These are phyloP conservation scores for Philopotamus ludificatus DNA, from an alignment of 1,140 invertebrate genomes.

Conservation along the genomic window DNA sequence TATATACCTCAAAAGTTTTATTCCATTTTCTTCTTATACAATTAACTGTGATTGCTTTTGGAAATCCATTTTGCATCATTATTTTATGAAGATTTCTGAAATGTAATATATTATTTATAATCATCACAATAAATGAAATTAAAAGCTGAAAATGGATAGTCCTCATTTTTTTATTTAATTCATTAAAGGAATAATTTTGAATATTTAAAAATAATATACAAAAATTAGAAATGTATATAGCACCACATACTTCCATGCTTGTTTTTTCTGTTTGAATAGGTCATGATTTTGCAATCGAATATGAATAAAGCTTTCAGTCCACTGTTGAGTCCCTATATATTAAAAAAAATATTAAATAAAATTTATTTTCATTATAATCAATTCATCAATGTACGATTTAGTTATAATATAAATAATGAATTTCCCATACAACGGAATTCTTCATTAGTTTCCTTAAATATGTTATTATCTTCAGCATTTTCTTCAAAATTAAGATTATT, in stretches of 20 bases:
- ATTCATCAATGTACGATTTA: too few species aligned
- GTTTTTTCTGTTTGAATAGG: conserved; percentile 34
- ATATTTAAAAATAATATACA: too few species aligned
- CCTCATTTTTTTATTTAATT: too few species aligned
- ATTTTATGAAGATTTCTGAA: conserved; percentile 33
- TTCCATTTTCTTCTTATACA: conserved; percentile 37
- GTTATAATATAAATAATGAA: conserved; percentile 24
- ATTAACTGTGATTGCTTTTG: conserved; percentile 24
- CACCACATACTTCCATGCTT: conserved; percentile 33
- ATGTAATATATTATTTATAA: conserved; percentile 4
- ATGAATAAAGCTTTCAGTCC: conserved; percentile 37
- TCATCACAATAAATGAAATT: background rate
- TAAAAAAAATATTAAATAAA: conserved; percentile 13
- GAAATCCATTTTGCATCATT: conserved; percentile 38
- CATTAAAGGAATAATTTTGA: too few species aligned
- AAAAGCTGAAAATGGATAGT: background rate
- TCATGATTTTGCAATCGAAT: conserved; percentile 35
- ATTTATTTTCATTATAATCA: too few species aligned
- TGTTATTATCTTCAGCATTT: too few species aligned
- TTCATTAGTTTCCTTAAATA: too few species aligned
- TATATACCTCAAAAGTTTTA: conserved; percentile 24
- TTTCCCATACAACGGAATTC: conserved; percentile 9
- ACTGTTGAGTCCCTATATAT: conserved; percentile 31
- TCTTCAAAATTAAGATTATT: too few species aligned
- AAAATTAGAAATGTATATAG: background rate